phyloP scores from a whole-genome alignment of 1,140 invertebrate species.

The Formica selysi region DNA sequence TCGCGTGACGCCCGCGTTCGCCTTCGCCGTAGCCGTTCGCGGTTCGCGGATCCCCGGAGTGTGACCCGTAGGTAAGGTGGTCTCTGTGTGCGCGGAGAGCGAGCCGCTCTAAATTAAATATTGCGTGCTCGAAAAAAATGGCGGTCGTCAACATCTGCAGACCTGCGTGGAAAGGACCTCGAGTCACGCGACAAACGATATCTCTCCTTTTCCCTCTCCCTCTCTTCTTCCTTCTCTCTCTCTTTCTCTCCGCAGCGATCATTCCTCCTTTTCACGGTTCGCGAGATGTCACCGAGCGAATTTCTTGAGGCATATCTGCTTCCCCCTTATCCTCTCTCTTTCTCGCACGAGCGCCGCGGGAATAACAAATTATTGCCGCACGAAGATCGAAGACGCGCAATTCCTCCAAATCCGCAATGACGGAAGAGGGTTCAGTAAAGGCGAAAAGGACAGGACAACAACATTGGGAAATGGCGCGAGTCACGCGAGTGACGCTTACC shows the following conservation, averaged over 20 bases:
- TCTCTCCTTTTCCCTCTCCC: background rate
- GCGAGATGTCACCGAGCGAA: constrained; percentile 53
- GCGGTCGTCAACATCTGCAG: constrained; percentile 65
- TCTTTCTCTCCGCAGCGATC: background rate
- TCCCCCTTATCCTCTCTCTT: background rate
- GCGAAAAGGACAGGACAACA: constrained; percentile 44
- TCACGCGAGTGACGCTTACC: constrained; percentile 62
- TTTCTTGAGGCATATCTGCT: constrained; percentile 1
- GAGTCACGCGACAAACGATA: constrained; percentile 70
- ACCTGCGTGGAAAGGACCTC: constrained; percentile 57
- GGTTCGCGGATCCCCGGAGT: constrained; percentile 53
- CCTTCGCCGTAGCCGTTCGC: constrained; percentile 31
- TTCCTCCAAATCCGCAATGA: constrained; percentile 21
- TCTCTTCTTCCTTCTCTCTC: too few relatives aligned
- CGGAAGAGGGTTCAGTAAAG: constrained; percentile 37
- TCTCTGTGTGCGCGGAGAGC: constrained; percentile 26
- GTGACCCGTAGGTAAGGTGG: constrained; percentile 48
- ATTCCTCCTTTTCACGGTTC: constrained; percentile 36
- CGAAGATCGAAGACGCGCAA: constrained; percentile 44
- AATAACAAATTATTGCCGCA: constrained; percentile 40
- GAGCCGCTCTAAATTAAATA: constrained; percentile 61
- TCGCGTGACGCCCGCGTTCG: constrained; percentile 49
- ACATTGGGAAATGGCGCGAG: constrained; percentile 64
- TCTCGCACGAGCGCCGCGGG: background rate
- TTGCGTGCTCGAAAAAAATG: constrained; percentile 63